Base-by-base conservation (phyloP, 2,797 vertebrate species). In the Ctenopoma kingsleyae region DNA sequence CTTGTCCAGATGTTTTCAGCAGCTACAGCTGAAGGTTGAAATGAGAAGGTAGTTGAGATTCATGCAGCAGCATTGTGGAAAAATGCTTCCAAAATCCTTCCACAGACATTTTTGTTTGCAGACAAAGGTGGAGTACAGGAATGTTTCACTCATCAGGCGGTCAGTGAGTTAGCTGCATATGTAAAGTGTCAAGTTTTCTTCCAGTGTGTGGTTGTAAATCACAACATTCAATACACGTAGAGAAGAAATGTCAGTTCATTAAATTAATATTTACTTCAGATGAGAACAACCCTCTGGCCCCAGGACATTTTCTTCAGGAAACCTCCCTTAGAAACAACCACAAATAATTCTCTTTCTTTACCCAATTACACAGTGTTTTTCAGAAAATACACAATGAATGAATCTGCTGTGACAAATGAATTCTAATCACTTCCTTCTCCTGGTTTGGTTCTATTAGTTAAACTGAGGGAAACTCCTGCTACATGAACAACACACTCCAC, bases 1-100 rank as follows among this genome's bases (percentile, higher is more conserved):
- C 27, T 5, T 16, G 15, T 49, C 40, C n/a, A 64, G 46, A 23
- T 70, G 51, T 38, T 27, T 49, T 35, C 55, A 22, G 35, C 10
- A 11, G 35, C 19, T 23, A 0, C 20, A 57, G 54, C 8, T 16
- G n/a, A 47, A 25, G 3, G 35, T 23, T 40, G 17, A 56, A 22
- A 38, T 13, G 35, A 38, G 15, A 56, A 16, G 0, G 8, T 3
- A 41, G 8, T 10, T 8, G 20, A 4, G 27, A 27, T 8, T 44
- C 3, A 19, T 15, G 19, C 25, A 10, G 6, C 1, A 15, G 8
- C 2, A 2, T 19, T 3, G 6, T 6, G 7, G 6, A 43, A 6
- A 43, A 43, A 41, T 40, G 12, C 3, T 40, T 12, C 4, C 38
- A 41, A 43, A 40, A 13, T 15, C 4, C 11, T 40, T 40, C 13